These are phyloP conservation scores for Psix sp. DNA, from an alignment of 1,140 invertebrate genomes.

Conservation along the genomic window DNA sequence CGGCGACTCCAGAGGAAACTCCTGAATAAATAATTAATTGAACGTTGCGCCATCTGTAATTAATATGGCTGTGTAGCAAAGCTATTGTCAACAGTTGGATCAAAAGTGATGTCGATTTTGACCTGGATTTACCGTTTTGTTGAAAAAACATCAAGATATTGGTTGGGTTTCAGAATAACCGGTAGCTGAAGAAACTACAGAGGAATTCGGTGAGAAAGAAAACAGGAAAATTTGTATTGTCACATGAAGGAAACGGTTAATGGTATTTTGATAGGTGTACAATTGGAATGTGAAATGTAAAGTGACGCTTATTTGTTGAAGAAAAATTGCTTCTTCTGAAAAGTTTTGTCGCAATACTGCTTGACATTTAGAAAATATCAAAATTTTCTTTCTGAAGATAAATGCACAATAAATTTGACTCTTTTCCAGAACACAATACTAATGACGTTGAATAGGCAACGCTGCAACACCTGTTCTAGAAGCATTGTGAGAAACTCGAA, in stretches of 20 bases:
- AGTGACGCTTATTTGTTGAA: no score
- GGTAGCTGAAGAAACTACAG: no score
- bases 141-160: background rate
- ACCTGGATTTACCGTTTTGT: background rate
- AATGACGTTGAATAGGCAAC: constrained; percentile 3
- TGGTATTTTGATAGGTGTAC: constrained; percentile 6
- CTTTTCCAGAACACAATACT: background rate
- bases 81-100: no score
- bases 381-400: background rate
- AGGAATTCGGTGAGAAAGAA: no score
- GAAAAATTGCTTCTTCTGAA: no score
- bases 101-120: background rate
- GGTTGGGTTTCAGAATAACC: no score
- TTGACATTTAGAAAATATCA: constrained; percentile 2
- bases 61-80: no score
- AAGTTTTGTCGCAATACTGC: no score
- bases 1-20: background rate
- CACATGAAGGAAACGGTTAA: constrained; percentile 11
- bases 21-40: background rate
- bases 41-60: background rate
- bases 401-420: background rate
- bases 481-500: constrained; percentile 6
- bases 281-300: constrained; percentile 16
- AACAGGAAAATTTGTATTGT: no score
- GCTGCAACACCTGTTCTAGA: background rate